Conservation (phyloP, 2,113 vertebrate species). For the Syngnathus floridae region DNA sequence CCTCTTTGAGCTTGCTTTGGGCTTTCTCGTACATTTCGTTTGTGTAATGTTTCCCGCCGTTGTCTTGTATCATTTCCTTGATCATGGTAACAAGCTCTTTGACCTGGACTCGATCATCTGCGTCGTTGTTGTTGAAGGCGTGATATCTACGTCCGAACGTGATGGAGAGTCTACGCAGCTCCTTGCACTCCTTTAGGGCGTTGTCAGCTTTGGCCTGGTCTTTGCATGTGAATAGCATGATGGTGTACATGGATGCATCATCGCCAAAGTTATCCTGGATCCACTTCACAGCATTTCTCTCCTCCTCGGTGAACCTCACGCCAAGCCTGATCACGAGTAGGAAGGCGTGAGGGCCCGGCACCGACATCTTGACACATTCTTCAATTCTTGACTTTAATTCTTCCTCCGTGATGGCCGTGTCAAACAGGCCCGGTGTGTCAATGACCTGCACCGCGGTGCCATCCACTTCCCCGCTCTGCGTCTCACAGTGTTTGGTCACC, state of each 20-base stretch:
- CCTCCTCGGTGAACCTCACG: constrained; percentile 61
- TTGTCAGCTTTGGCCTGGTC: constrained; percentile 60
- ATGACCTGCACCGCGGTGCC: constrained; percentile 55
- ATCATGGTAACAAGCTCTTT: constrained; percentile 57
- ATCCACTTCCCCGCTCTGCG: constrained; percentile 42
- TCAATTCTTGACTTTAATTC: constrained; percentile 52
- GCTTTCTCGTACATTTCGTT: constrained; percentile 60
- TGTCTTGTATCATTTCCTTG: constrained; percentile 56
- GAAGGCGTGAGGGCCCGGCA: constrained; percentile 66
- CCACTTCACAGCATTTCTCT: constrained; percentile 59
- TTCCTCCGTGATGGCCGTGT: constrained; percentile 42
- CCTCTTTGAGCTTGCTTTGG: constrained; percentile 49
- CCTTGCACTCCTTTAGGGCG: constrained; percentile 51
- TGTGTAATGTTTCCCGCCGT: constrained; percentile 56
- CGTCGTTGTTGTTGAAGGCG: constrained; percentile 61
- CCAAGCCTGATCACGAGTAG: constrained; percentile 63
- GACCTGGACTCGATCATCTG: constrained; percentile 48
- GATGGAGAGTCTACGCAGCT: constrained; percentile 51
- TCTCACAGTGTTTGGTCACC: constrained; percentile 58
- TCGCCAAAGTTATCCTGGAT: constrained; percentile 71
- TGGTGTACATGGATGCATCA: constrained; percentile 61
- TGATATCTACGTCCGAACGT: constrained; percentile 61
- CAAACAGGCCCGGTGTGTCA: constrained; percentile 70
- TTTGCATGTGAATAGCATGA: constrained; percentile 66
- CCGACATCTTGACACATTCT: constrained; percentile 59